These are phyloP conservation scores for Gobius niger DNA, from an alignment of 2,113 vertebrate species.

Conservation along the genomic window DNA sequence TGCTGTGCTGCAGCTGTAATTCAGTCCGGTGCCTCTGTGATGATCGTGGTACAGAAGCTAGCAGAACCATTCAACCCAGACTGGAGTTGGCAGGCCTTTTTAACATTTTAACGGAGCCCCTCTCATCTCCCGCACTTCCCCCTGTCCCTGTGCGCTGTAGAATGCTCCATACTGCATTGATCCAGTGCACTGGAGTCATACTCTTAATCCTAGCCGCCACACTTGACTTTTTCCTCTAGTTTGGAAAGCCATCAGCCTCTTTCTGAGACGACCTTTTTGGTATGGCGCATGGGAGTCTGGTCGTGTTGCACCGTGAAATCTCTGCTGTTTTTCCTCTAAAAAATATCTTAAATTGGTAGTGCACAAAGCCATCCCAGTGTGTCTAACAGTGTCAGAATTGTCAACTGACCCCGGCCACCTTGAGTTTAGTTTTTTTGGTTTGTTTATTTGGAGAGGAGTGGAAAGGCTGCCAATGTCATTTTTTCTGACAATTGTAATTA, in stretches of 20 bases:
- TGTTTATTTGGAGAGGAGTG: too few relatives aligned
- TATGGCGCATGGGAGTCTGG: background rate
- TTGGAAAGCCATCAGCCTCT: slow-evolving; percentile 4
- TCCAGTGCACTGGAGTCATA: slow-evolving; percentile 13
- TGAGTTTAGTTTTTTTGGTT: background rate
- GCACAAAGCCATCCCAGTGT: background rate
- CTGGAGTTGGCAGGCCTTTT: slow-evolving; percentile 19
- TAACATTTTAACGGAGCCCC: slow-evolving; percentile 31
- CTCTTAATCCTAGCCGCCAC: background rate
- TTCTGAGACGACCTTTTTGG: slow-evolving; percentile 10
- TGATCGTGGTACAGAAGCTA: slow-evolving; percentile 37
- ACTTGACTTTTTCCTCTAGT: slow-evolving; percentile 10
- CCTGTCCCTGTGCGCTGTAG: slow-evolving; percentile 16
- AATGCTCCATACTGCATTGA: slow-evolving; percentile 28
- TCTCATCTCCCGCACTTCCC: slow-evolving; percentile 8
- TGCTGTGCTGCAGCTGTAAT: slow-evolving; percentile 21
- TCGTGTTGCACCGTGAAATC: background rate
- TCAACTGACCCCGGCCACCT: background rate
- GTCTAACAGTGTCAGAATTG: slow-evolving; percentile 1
- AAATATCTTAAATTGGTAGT: background rate
- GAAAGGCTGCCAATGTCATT: too few relatives aligned
- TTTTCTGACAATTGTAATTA: too few relatives aligned
- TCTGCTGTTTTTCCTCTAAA: background rate
- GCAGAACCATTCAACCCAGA: slow-evolving; percentile 30
- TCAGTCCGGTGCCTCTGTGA: slow-evolving; percentile 29